These are phyloP conservation scores for Okamejei kenojei DNA, from an alignment of 2,797 vertebrate species.

Conservation along the genomic window DNA sequence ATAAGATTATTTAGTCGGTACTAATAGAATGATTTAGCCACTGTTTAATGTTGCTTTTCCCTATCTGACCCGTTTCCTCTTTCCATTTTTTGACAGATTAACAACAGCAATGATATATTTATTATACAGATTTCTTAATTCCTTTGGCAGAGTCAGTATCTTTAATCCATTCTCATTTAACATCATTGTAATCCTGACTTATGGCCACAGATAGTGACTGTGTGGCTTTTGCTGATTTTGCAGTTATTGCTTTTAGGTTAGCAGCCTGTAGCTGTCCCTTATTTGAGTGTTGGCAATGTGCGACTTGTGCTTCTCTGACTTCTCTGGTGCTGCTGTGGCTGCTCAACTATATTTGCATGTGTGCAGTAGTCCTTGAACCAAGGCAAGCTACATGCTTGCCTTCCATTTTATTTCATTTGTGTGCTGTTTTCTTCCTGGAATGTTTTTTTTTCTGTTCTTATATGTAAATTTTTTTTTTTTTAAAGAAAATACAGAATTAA, in stretches of 20 bases:
- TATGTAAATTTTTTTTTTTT: no score
- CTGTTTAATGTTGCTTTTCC: background rate
- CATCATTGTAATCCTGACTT: background rate
- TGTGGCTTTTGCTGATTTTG: background rate
- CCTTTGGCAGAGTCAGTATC: background rate
- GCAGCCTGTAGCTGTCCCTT: background rate
- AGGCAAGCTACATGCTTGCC: background rate
- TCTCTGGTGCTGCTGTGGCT: slow-evolving; percentile 8
- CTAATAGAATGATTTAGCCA: background rate
- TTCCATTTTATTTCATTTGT: slow-evolving; percentile 8
- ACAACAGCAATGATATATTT: slow-evolving; percentile 21
- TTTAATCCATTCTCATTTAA: slow-evolving; percentile 21
- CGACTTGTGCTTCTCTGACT: background rate
- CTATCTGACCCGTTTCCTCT: background rate
- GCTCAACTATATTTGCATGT: slow-evolving; percentile 13
- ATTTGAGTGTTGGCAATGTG: slow-evolving; percentile 23
- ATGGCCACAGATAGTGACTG: slow-evolving; percentile 16
- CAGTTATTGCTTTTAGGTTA: slow-evolving; percentile 29
- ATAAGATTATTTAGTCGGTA: background rate
- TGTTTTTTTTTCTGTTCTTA: background rate
- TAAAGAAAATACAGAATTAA: background rate
- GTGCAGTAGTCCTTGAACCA: background rate
- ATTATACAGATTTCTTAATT: background rate
- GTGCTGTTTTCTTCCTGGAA: background rate
- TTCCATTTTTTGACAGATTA: slow-evolving; percentile 24